phyloP scores from a whole-genome alignment of 2,113 vertebrate species.

The Oenanthe melanoleuca region DNA sequence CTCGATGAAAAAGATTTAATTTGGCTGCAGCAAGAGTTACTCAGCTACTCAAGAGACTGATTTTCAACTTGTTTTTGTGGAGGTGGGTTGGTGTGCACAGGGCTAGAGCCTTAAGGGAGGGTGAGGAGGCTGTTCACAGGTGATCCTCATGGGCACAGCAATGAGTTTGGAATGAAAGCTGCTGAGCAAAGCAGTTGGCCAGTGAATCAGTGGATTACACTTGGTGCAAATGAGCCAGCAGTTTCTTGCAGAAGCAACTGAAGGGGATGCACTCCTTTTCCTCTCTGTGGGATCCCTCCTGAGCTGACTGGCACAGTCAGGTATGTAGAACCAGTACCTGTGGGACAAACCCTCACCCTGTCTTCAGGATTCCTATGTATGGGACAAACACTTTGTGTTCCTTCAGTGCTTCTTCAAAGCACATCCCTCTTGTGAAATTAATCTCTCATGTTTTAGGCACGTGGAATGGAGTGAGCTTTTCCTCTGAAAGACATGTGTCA shows the following conservation, averaged over 20 bases:
- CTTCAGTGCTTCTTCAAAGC: background rate
- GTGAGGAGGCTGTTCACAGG: background rate
- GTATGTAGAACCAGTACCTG: background rate
- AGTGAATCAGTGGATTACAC: background rate
- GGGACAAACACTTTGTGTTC: background rate
- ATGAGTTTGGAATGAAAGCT: background rate
- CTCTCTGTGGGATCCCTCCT: background rate
- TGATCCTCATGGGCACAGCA: background rate
- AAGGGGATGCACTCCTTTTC: background rate
- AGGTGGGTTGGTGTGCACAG: background rate
- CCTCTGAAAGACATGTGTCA: background rate
- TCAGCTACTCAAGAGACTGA: background rate
- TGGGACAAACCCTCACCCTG: background rate
- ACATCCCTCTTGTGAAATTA: background rate
- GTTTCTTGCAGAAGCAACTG: background rate
- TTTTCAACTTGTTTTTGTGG: slow-evolving; percentile 29
- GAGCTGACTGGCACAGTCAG: background rate
- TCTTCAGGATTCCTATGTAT: background rate
- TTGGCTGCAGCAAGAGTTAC: background rate
- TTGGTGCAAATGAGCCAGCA: background rate
- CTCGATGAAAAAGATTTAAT: background rate
- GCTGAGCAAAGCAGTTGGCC: background rate
- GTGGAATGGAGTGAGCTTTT: background rate
- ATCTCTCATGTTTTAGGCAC: background rate
- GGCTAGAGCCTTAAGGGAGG: background rate